phyloP scores from a whole-genome alignment of 2,113 vertebrate species.

The Bufo gargarizans region DNA sequence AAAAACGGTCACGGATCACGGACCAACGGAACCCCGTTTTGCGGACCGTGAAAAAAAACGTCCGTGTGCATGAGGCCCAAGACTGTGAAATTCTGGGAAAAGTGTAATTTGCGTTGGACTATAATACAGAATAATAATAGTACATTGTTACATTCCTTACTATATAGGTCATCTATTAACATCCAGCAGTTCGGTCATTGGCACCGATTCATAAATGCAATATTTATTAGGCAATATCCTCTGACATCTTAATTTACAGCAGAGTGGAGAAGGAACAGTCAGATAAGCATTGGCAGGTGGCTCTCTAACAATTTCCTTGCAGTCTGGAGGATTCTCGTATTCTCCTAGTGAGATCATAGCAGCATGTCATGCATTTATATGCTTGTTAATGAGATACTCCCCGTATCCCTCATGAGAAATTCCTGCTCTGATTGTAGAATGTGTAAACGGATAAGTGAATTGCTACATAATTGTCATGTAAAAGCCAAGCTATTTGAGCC shows the following conservation, averaged over 20 bases:
- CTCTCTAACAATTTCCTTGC: constrained; percentile 30
- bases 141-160: too few species aligned
- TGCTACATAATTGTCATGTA: constrained; percentile 39
- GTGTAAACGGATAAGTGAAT: constrained; percentile 56
- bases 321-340: constrained; percentile 36
- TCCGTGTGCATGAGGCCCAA: too few species aligned
- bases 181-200: neutral
- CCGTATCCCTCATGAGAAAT: constrained; percentile 56
- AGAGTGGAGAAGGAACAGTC: neutral
- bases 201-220: neutral
- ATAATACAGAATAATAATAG: too few species aligned
- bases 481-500: neutral
- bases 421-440: constrained; percentile 48
- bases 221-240: constrained; percentile 8
- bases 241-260: neutral
- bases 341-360: constrained; percentile 50
- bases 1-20: too few species aligned
- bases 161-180: too few species aligned
- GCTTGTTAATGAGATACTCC: constrained; percentile 63
- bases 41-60: too few species aligned
- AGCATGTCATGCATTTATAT: constrained; percentile 67
- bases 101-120: too few species aligned
- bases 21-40: too few species aligned
- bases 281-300: neutral
- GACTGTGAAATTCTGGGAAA: too few species aligned